Conservation (phyloP, 2,888 invertebrate species). For the Cheilosia pagana region DNA sequence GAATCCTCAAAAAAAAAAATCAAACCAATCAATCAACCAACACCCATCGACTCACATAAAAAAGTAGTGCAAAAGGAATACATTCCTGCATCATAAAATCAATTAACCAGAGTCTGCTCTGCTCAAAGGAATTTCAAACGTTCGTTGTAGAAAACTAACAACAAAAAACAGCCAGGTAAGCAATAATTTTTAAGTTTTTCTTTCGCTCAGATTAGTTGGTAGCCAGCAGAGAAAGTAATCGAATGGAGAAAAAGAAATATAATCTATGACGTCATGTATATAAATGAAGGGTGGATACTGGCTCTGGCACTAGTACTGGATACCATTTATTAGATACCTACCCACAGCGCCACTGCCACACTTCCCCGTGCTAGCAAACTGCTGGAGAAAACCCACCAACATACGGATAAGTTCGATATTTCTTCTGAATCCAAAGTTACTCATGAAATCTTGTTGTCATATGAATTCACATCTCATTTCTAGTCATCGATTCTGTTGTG, state of each 20-base stretch:
- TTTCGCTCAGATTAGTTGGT: conserved; percentile 22
- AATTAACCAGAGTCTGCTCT: conserved; percentile 40
- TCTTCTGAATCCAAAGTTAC: too few relatives aligned
- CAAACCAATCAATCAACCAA: conserved; percentile 64
- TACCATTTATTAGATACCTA: neutral
- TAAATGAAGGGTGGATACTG: conserved; percentile 59
- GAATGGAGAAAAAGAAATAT: conserved; percentile 30
- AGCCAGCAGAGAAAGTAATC: conserved; percentile 17
- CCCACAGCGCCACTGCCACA: neutral
- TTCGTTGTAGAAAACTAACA: conserved; percentile 47
- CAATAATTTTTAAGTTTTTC: conserved; percentile 32
- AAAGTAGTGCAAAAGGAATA: conserved; percentile 55
- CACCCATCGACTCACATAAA: conserved; percentile 59
- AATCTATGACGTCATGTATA: conserved; percentile 67
- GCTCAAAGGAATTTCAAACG: conserved; percentile 37
- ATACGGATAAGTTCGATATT: too few relatives aligned
- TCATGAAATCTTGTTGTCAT: too few relatives aligned
- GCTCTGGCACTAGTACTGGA: neutral
- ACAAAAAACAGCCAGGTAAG: conserved; percentile 68
- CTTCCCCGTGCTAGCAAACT: neutral
- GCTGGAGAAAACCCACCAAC: conserved; percentile 8
- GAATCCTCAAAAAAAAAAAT: conserved; percentile 22
- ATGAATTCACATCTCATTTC: neutral
- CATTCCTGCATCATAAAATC: conserved; percentile 61
- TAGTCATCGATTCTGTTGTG: conserved; percentile 9